Conservation (phyloP, 2,113 vertebrate genomes). For the Cyprinodon variegatus region DNA sequence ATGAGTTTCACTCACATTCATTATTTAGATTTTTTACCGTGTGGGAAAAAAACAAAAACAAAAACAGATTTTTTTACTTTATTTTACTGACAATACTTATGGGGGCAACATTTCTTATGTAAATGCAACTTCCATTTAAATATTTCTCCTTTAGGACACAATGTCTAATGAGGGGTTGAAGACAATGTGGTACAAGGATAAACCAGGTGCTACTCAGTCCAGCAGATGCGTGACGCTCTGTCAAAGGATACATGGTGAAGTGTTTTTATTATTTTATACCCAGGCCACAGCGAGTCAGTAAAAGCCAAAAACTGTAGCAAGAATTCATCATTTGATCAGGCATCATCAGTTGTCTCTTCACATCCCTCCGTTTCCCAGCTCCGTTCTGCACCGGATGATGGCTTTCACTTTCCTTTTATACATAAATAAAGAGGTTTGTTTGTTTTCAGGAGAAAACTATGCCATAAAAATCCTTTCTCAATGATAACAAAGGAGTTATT, state of each 20-base stretch:
- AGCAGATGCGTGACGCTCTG: slow-evolving; percentile 29
- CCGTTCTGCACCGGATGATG: slow-evolving; percentile 20
- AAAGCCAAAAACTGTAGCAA: slow-evolving; percentile 40
- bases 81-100: slow-evolving; percentile 96
- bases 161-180: slow-evolving; percentile 1
- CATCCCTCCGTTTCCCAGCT: too few relatives aligned
- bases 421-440: not conserved
- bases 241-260: not conserved
- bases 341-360: not conserved
- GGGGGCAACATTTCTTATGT: slow-evolving; percentile 72
- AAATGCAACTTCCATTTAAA: not conserved
- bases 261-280: not conserved
- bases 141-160: slow-evolving; percentile 12
- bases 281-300: slow-evolving; percentile 39
- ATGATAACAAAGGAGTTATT: not conserved
- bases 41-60: not conserved
- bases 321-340: slow-evolving; percentile 20
- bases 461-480: not conserved
- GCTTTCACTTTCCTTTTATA: slow-evolving; percentile 29
- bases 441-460: not conserved
- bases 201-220: slow-evolving; percentile 15
- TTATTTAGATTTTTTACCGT: not conserved
- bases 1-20: not conserved
- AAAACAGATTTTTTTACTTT: slow-evolving; percentile 76
- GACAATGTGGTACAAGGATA: slow-evolving; percentile 14